Evolutionary conservation across 2,797 vertebrate species (phyloP).

Genomic region (Lepus oiostolus): DNA sequence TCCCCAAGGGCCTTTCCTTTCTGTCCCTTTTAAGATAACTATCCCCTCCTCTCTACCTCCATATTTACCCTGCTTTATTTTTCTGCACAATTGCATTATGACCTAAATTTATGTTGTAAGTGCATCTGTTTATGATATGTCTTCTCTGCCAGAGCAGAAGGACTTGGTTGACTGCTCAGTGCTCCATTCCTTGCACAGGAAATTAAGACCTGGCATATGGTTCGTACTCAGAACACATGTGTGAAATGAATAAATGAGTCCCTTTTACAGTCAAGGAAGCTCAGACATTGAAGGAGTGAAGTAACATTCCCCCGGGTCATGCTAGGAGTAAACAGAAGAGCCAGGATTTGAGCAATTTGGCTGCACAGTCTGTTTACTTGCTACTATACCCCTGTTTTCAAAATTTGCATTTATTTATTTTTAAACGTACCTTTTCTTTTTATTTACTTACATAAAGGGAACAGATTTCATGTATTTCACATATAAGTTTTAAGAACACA

Average conservation of each 20-base stretch:
- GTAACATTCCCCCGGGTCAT: not conserved
- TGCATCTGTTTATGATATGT: not conserved
- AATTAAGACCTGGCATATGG: not conserved
- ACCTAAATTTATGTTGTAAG: conserved; percentile 1
- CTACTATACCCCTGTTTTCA: too few species aligned
- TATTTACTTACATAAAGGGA: too few species aligned
- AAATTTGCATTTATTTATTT: too few species aligned
- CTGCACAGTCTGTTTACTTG: not conserved
- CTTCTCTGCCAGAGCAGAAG: conserved; percentile 9
- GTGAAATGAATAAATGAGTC: not conserved
- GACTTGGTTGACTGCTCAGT: not conserved
- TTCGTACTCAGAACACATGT: not conserved
- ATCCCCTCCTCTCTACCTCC: not conserved
- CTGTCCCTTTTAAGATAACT: not conserved
- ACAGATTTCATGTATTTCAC: too few species aligned
- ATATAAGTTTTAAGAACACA: too few species aligned
- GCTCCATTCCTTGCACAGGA: not conserved
- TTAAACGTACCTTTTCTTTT: too few species aligned
- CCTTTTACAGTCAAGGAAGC: conserved; percentile 25
- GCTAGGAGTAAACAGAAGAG: not conserved
- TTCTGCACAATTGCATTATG: not conserved
- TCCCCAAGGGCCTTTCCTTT: not conserved
- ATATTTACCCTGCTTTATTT: not conserved
- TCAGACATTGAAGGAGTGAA: not conserved
- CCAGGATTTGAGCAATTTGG: not conserved